These are phyloP conservation scores for Asteroscopus sphinx DNA, from an alignment of 2,888 invertebrate species.

Conservation along the genomic window DNA sequence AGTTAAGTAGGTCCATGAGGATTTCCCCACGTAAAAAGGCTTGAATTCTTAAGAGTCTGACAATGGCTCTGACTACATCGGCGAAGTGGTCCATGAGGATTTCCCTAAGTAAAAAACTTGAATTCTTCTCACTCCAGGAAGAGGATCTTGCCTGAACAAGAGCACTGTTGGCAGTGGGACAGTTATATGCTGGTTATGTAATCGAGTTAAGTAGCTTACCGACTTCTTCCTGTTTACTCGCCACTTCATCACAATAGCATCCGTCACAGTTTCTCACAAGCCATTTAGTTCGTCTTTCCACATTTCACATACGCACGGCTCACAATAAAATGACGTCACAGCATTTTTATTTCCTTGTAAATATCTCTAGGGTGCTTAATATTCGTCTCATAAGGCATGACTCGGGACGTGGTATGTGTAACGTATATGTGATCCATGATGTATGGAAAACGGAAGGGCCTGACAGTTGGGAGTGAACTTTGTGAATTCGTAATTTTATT, in stretches of 20 bases:
- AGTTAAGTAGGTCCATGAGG: too few species aligned
- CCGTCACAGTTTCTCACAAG: conserved; percentile 22
- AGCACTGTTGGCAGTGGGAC: too few species aligned
- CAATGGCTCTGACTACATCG: too few species aligned
- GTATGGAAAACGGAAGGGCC: conserved; percentile 34
- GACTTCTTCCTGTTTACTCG: too few species aligned
- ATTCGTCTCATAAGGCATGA: conserved; percentile 80
- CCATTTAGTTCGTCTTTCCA: conserved; percentile 34
- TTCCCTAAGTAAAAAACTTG: too few species aligned
- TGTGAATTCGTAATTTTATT: conserved; percentile 11
- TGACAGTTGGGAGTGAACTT: conserved; percentile 7
- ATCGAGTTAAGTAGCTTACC: too few species aligned
- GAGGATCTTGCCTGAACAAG: too few species aligned
- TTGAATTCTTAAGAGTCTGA: too few species aligned
- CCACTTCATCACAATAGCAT: background rate
- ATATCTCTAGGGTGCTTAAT: conserved; percentile 79
- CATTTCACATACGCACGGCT: conserved; percentile 46
- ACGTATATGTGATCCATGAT: conserved; percentile 53
- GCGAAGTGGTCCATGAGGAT: too few species aligned
- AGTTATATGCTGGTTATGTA: too few species aligned
- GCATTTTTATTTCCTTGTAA: conserved; percentile 68
- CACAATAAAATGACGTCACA: conserved; percentile 58
- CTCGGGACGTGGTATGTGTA: conserved; percentile 73
- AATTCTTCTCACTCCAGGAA: too few species aligned
- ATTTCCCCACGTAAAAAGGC: too few species aligned